Base-by-base conservation (phyloP, 2,888 invertebrate species). In the Atherix ibis region DNA sequence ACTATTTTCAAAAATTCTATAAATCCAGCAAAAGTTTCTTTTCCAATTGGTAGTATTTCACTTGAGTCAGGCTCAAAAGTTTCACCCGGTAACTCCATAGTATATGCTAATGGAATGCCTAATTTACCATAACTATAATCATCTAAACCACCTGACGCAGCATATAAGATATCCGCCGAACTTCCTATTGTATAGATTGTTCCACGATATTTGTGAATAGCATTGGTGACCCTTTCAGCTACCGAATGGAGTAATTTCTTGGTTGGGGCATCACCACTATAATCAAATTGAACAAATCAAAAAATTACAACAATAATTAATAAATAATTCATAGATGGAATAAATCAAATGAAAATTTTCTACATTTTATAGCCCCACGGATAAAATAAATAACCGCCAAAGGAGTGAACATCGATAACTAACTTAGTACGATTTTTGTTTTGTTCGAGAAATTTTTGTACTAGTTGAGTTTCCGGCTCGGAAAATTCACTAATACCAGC, bases 21-120 rank as follows among this genome's bases (percentile, higher is more conserved):
- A 35, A 53, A 55, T 31, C 60, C 58, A 43, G 54, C 56, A 42
- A 56, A 58, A 18, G 58, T 59, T 46, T 59, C 58, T 42, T 58
- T 58, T 43, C 57, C 57, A 40, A 58, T 52, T 39, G 58, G 50
- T 18, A 56, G 44, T 34, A 59, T 58, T 33, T 59, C 59, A n/a
- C 44, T 45, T 15, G 48, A 34, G 35, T 52, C 45, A 48, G 56
- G 52, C 37, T 58, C 55, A 47, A 58, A 58, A 33, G 62, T 56
- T 10, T 71, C 66, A 36, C 71, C 71, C 9, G 78, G 76, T 39
- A 79, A 52, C 53, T 78, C 77, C 31, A 71, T 55, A 5, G 77
- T 77, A 46, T 70, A 79, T 1, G 72, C 52, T 18, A 77, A 53
- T 5, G 69, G 67, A 27, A 74, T 64, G 22, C 58, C 67, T 43